Base-by-base conservation (phyloP, 2,113 vertebrate genomes). In the Chloroceryle aenea region DNA sequence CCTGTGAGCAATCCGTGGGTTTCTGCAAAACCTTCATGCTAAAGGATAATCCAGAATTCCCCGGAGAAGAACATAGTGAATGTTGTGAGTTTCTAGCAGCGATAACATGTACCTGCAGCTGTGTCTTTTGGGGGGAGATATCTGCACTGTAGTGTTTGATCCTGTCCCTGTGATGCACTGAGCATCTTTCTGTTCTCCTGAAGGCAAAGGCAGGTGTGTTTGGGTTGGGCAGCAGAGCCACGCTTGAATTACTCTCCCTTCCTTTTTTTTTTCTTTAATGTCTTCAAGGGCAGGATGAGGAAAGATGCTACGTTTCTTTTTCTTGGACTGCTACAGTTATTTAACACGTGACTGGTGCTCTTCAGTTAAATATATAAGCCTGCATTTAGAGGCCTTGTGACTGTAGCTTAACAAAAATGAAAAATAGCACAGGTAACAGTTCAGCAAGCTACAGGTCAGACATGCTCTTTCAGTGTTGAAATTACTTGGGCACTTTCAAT, bases 71-170 rank as follows among this genome's bases (percentile, higher is more conserved):
- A 53, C 75, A 36, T 72, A 98, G 97, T 98, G 98, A 98, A 98
- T 98, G 98, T 96, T 98, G 98, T 98, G 98, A 98, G 98, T 98
- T 94, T 61, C 55, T 67, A 69, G 22, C 52, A 56, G 8, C 11
- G 7, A 56, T 69, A 80, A 64, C 1, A 4, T 66, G 6, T 32
- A 32, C 72, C 82, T 84, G 56, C 40, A 45, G 2, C 47, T 30
- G 22, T 64, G 50, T 85, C 63, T 87, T 93, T 87, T 48, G 34
- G 27, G 52, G 61, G 23, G 50, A 7, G 16, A 26, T 80, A 26
- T 72, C 63, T 91, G 42, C 79, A 29, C 76, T 82, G 32, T 4
- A 4, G 23, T 12, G 15, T 85, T 86, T 91, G 52, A 34, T 87
- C 6, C 58, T 71, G 45, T 81, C 32, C 14, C 15, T 64, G 22